A percentile compares a stretch with the other conserved stretches of the same genome.
These are phyloP conservation scores for Gallinago undulata DNA, from an alignment of 2,113 vertebrate species.

Conservation along the genomic window DNA sequence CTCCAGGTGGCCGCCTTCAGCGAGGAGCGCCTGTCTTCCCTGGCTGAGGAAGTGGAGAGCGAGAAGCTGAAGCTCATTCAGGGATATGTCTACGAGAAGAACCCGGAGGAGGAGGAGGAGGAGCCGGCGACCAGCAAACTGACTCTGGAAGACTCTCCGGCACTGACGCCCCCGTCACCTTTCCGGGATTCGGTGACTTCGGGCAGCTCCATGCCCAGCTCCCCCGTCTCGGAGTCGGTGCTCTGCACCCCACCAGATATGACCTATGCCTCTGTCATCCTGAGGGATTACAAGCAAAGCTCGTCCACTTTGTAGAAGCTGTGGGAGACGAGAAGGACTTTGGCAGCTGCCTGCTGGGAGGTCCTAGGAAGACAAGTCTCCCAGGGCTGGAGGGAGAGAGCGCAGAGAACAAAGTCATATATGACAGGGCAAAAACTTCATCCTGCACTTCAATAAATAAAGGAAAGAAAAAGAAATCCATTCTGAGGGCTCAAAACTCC, in stretches of 20 bases:
- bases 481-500: conserved; percentile 63
- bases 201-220: conserved; percentile 83
- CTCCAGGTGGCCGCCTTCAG: conserved; percentile 75
- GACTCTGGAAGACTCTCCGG: conserved; percentile 84
- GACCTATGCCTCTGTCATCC: conserved; percentile 85
- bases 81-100: conserved; percentile 84
- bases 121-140: conserved; percentile 78
- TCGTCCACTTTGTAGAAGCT: conserved; percentile 90
- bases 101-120: conserved; percentile 83
- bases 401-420: background rate
- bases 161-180: conserved; percentile 92
- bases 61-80: conserved; percentile 88
- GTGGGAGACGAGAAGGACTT: background rate
- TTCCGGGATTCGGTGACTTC: conserved; percentile 95
- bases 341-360: background rate
- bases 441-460: conserved; percentile 16
- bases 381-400: background rate
- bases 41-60: conserved; percentile 72
- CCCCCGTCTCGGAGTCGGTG: conserved; percentile 83
- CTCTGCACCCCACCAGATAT: conserved; percentile 82
- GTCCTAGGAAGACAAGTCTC: background rate
- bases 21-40: conserved; percentile 74
- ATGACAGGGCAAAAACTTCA: background rate
- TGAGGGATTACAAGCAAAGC: conserved; percentile 92
- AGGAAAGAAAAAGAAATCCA: background rate